phyloP scores from a whole-genome alignment of 2,797 vertebrate genomes.

The Sylvia borin region DNA sequence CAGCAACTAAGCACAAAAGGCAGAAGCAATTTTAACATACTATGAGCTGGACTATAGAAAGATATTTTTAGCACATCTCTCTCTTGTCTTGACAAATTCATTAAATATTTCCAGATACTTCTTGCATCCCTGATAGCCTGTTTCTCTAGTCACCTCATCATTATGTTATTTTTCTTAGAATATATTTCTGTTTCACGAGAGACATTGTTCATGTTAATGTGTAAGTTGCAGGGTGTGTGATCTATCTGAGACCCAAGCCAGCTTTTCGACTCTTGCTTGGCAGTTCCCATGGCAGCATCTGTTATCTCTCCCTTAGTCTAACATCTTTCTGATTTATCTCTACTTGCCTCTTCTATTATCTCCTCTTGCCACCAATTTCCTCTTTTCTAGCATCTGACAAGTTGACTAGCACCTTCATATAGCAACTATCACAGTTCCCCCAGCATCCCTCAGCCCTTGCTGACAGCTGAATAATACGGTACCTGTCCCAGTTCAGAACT shows the following conservation, averaged over 20 bases:
- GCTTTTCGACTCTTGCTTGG: neutral
- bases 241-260: neutral
- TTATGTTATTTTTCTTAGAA: neutral
- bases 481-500: conserved; percentile 5
- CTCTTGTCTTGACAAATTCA: neutral
- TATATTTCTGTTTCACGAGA: neutral
- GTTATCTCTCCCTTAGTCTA: conserved; percentile 10
- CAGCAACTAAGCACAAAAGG: neutral
- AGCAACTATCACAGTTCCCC: neutral
- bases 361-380: conserved; percentile 60
- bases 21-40: neutral
- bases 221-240: neutral
- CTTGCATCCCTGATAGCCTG: neutral
- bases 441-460: neutral
- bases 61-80: neutral
- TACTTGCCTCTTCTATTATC: conserved; percentile 45
- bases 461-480: conserved; percentile 28
- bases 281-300: conserved; percentile 56
- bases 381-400: conserved; percentile 19
- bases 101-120: neutral
- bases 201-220: neutral
- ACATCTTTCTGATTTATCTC: conserved; percentile 41
- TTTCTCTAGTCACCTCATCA: neutral
- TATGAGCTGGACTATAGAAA: neutral
- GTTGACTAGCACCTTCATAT: conserved; percentile 21